Evolutionary conservation across 2,113 vertebrate species (phyloP), one percentile per base, ranked within the genome.

Genomic region (Merops nubicus): DNA sequence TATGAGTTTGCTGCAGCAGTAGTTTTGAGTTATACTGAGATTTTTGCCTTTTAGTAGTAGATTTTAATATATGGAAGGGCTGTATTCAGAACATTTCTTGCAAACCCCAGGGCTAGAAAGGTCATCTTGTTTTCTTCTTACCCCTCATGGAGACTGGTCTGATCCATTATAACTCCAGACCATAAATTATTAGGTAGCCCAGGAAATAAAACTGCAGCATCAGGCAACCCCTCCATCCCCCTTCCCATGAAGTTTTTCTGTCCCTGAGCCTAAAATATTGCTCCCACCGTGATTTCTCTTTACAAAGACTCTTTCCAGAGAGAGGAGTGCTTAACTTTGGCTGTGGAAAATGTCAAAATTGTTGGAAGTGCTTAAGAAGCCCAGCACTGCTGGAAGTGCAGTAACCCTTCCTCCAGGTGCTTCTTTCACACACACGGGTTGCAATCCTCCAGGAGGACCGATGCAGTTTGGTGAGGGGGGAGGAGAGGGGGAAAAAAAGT

Each of bases 381-480:
- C n/a, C n/a, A n/a, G n/a, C n/a, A n/a, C n/a, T n/a, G n/a, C n/a
- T n/a, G 34, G 33, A 57, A 33, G 9, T 1, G 4, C 40, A 50
- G 82, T 2, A 51, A 65, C 16, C 62, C n/a, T 89, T 67, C 81
- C 68, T 84, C 80, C 62, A 69, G 85, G 45, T 70, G 67, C 47
- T 74, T 64, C 5, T 75, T 90, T 85, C 47, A 53, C 3, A 4
- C 3, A 2, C 38, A n/a, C 1, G 0, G 16, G 1, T 36, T 38
- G 34, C 78, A 77, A 42, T 29, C 72, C n/a, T 67, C 67, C 56
- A 67, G 56, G 19, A 86, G 26, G 62, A 78, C 47, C 51, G 73
- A 75, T 78, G 82, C 64, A 53, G 40, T 28, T 59, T 72, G 70
- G 15, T 8, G 16, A 76, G 51, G 62, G 2, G 12, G 25, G 50